phyloP scores from a whole-genome alignment of 2,797 vertebrate genomes.

The Iguana delicatissima region DNA sequence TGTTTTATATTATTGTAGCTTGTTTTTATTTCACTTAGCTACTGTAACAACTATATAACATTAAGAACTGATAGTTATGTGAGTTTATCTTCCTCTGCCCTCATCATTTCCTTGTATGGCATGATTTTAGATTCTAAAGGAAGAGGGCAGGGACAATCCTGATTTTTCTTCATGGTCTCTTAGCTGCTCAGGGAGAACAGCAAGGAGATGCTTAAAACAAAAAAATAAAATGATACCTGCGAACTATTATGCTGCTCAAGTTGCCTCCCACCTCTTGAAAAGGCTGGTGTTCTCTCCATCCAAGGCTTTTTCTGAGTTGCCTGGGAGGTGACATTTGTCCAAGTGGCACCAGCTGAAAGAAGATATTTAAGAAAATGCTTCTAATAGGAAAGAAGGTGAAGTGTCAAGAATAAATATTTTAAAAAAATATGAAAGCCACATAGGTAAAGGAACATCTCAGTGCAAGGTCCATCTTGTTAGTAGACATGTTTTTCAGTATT shows the following conservation, averaged over 20 bases:
- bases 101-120: neutral
- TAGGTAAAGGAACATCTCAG: neutral
- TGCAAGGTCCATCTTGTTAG: neutral
- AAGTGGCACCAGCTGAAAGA: constrained; percentile 82
- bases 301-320: constrained; percentile 91
- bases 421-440: neutral
- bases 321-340: constrained; percentile 91
- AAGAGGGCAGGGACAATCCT: neutral
- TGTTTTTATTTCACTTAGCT: neutral
- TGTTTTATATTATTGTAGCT: neutral
- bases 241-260: constrained; percentile 87
- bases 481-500: neutral
- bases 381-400: neutral
- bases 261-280: constrained; percentile 88
- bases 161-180: too few relatives aligned
- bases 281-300: constrained; percentile 86
- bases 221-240: constrained; percentile 82
- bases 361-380: constrained; percentile 25
- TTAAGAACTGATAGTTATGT: neutral
- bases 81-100: neutral
- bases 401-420: neutral
- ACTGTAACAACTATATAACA: neutral
- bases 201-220: neutral
- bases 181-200: neutral
- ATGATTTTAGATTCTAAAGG: neutral